Base-by-base conservation (phyloP, 2,888 invertebrate species). In the Hirtodrosophila duncani region DNA sequence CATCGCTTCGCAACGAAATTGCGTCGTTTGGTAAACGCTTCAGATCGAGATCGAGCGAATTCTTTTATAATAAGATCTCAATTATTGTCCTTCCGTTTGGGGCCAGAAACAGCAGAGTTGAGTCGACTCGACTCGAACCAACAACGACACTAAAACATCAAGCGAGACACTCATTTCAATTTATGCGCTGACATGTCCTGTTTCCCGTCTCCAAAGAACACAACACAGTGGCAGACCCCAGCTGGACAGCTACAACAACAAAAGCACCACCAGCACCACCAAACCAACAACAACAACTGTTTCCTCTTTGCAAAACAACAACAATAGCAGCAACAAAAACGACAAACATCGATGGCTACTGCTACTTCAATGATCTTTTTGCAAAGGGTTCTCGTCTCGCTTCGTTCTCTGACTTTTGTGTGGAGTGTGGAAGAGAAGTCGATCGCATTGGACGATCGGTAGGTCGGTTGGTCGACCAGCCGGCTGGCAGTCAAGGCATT, bases 121-220 rank as follows among this genome's bases (percentile, higher is more conserved):
- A n/a, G n/a, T n/a, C n/a, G 26, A 20, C 16, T 6, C 3, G 5
- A 9, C 27, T 14, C 8, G 23, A 17, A 34, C n/a, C n/a, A 7
- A 9, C 20, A n/a, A 17, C 36, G 30, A 52, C 34, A 39, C 9
- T 36, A 36, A 9, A 51, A 37, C 43, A 33, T 23, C 42, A 17
- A 33, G 30, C 24, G 42, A 43, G 49, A 48, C 55, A 58, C 67
- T 60, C 66, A 59, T 56, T 62, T 62, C 74, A 81, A 81, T 77
- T 81, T 81, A 77, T 77, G 77, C 77, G 56, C 48, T 58, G 66
- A 65, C 75, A 79, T 81, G 75, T 77, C 81, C 81, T 81, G 81
- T 67, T 77, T 77, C 81, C 81, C 80, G 71, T 70, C 56, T 24
- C 37, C 36, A 20, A 36, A 7, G 6, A 20, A 14, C 36, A 23